phyloP scores from a whole-genome alignment of 1,140 invertebrate species.

The Meloidogyne floridensis region DNA sequence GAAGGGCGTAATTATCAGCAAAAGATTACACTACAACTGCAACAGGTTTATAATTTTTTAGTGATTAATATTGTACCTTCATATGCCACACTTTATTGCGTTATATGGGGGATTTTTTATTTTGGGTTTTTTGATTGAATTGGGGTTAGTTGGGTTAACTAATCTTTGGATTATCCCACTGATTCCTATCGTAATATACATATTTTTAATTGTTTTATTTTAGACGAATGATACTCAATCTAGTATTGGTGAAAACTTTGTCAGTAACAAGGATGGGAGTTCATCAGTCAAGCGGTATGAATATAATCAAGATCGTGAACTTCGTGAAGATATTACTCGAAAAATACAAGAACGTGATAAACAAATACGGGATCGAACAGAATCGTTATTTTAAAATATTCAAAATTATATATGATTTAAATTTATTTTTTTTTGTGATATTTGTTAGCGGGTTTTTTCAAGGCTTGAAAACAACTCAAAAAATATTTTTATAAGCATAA shows the following conservation, averaged over 20 bases:
- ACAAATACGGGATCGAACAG: background rate
- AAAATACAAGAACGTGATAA: background rate
- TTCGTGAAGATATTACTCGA: constrained; percentile 3
- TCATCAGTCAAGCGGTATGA: background rate
- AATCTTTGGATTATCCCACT: no score
- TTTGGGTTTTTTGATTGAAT: no score
- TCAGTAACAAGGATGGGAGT: background rate
- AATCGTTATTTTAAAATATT: background rate
- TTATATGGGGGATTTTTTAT: no score
- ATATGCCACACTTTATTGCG: no score
- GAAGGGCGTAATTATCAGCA: constrained; percentile 18
- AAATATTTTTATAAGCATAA: no score
- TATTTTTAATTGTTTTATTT: background rate
- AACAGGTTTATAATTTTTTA: background rate
- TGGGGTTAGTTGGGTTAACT: no score
- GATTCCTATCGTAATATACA: no score
- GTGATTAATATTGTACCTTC: no score
- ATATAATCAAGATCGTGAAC: background rate
- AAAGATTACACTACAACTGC: background rate
- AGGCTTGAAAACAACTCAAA: no score
- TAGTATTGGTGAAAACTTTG: background rate
- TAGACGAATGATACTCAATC: background rate
- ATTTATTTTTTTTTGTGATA: background rate
- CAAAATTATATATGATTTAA: background rate
- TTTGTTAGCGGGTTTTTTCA: no score